A percentile compares a stretch with the other conserved stretches of the same genome.
These are phyloP conservation scores for Halocaridina rubra DNA, from an alignment of 2,888 invertebrate genomes.

Conservation along the genomic window DNA sequence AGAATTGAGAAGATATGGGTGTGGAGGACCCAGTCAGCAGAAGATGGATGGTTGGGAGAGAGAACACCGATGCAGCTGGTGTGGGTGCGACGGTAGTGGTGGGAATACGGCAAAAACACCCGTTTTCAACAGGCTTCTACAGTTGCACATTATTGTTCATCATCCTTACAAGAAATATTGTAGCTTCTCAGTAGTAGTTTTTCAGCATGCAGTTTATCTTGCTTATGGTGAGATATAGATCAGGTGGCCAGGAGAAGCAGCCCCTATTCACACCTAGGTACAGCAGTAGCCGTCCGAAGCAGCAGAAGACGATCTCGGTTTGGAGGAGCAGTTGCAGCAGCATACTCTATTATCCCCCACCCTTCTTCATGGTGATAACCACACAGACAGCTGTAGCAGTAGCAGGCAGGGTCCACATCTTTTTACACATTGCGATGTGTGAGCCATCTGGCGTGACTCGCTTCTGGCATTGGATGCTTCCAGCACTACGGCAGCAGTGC, in stretches of 20 bases:
- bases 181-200: constrained; percentile 58
- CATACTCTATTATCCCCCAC: not conserved
- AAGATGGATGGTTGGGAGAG: constrained; percentile 17
- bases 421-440: not conserved
- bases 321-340: not conserved
- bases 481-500: not conserved
- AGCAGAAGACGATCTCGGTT: not conserved
- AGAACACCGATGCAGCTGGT: not conserved
- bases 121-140: constrained; percentile 12
- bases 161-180: constrained; percentile 55
- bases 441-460: constrained; percentile 37
- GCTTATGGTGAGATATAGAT: constrained; percentile 42
- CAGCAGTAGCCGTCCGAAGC: not conserved
- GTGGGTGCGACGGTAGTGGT: constrained; percentile 18
- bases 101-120: constrained; percentile 46
- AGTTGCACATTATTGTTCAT: constrained; percentile 37
- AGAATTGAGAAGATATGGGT: constrained; percentile 51
- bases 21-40: constrained; percentile 42
- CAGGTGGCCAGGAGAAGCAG: constrained; percentile 29
- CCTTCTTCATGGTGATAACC: not conserved
- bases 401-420: not conserved
- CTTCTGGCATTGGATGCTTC: constrained; percentile 46
- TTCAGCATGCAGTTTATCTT: constrained; percentile 53
- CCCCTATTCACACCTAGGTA: not conserved
- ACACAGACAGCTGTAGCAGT: constrained; percentile 6